Conservation (phyloP, 2,113 vertebrate genomes). For the Pterocles burchelli region DNA sequence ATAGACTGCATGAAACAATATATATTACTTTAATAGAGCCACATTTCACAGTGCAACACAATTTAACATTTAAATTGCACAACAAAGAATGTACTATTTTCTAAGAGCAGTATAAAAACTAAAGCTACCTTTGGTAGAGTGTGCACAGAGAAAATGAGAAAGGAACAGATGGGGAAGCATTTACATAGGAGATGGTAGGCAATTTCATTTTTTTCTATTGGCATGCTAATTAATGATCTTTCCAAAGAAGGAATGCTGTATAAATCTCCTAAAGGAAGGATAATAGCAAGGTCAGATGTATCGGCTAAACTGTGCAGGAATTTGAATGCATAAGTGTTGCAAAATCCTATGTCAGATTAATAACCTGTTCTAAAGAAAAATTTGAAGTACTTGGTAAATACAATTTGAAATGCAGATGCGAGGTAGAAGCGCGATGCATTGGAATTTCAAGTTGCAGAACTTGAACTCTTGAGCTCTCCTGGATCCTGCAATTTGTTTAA, state of each 20-base stretch:
- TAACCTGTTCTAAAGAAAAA: conserved; percentile 51
- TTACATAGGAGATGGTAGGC: conserved; percentile 33
- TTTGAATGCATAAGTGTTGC: conserved; percentile 44
- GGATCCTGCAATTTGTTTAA: conserved; percentile 7
- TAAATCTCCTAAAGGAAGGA: conserved; percentile 48
- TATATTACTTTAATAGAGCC: conserved; percentile 43
- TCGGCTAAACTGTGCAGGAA: conserved; percentile 9
- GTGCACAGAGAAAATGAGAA: conserved; percentile 33
- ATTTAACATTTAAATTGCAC: conserved; percentile 61
- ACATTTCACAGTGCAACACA: conserved; percentile 23
- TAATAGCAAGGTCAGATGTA: conserved; percentile 38
- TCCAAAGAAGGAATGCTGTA: conserved; percentile 22
- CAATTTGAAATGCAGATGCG: conserved; percentile 55
- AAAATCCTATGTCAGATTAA: conserved; percentile 59
- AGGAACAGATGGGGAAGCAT: conserved; percentile 33
- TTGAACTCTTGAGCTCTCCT: conserved; percentile 1
- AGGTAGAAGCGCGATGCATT: background rate
- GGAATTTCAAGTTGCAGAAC: conserved; percentile 33
- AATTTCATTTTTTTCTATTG: conserved; percentile 63
- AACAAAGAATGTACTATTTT: conserved; percentile 38
- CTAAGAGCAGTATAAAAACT: conserved; percentile 6
- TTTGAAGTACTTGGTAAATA: conserved; percentile 38
- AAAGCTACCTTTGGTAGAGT: conserved; percentile 27
- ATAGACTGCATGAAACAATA: background rate
- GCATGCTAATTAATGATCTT: conserved; percentile 59